Evolutionary conservation across 2,113 vertebrate species (phyloP).

Genomic region (Toxotes chatareus): DNA sequence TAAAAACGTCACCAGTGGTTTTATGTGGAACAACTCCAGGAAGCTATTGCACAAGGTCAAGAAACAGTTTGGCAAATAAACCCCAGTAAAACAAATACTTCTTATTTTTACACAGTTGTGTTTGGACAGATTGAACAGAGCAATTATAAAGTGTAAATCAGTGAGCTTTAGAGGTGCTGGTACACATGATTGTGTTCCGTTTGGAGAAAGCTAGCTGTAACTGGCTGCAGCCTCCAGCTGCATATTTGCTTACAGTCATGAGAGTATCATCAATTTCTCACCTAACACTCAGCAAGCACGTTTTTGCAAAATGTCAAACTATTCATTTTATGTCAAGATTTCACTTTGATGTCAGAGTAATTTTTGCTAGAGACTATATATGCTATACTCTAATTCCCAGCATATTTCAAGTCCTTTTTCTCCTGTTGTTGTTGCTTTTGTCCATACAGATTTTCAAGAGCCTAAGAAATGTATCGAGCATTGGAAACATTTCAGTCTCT

Average conservation of each 20-base stretch:
- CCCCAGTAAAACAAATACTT: background rate
- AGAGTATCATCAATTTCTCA: background rate
- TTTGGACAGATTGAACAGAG: background rate
- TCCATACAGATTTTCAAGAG: background rate
- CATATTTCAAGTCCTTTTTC: background rate
- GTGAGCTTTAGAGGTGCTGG: background rate
- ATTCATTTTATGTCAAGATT: background rate
- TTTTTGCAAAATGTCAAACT: background rate
- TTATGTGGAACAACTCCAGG: background rate
- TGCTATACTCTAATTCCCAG: background rate
- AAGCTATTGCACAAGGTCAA: background rate
- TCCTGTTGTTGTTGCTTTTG: background rate
- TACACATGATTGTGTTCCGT: background rate
- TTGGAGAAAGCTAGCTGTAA: background rate
- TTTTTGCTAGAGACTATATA: background rate
- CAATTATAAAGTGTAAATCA: background rate
- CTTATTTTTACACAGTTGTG: background rate
- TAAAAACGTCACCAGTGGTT: background rate
- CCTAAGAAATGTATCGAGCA: slow-evolving; percentile 12
- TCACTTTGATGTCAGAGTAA: background rate
- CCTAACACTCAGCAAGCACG: background rate
- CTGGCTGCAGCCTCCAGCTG: background rate
- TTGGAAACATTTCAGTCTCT: slow-evolving; percentile 24
- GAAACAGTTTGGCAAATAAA: background rate
- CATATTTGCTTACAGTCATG: background rate